Conservation (phyloP, 2,113 vertebrate genomes). For the Melanostigma gelatinosum region DNA sequence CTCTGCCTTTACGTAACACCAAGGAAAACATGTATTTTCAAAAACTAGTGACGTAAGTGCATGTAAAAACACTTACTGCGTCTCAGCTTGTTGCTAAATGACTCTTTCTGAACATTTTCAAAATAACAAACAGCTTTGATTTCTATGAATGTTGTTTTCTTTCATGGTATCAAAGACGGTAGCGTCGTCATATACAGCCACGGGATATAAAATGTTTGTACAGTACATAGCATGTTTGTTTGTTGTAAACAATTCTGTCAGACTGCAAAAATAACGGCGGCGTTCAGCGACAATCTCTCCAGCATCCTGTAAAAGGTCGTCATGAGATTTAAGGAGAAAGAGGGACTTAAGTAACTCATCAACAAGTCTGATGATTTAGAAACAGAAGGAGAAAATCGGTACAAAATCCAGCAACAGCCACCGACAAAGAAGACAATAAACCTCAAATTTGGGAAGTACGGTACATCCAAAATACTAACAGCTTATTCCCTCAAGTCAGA, state of each 20-base stretch:
- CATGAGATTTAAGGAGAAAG: conserved; percentile 17
- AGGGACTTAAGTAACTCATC: conserved; percentile 8
- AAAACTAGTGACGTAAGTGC: conserved; percentile 5
- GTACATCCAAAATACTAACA: conserved; percentile 14
- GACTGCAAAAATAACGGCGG: conserved; percentile 52
- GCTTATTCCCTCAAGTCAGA: not conserved
- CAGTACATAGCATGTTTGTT: conserved; percentile 60
- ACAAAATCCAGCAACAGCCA: conserved; percentile 42
- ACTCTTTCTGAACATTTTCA: conserved; percentile 35
- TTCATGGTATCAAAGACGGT: conserved; percentile 59
- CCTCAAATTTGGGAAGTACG: not conserved
- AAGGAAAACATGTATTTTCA: not conserved
- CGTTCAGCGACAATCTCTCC: not conserved
- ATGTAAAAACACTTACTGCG: conserved; percentile 30
- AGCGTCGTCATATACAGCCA: conserved; percentile 61
- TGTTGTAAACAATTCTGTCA: conserved; percentile 74
- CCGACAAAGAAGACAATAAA: conserved; percentile 23
- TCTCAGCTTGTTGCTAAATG: conserved; percentile 44
- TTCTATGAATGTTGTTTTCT: conserved; percentile 23
- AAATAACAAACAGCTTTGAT: conserved; percentile 32
- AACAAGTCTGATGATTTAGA: conserved; percentile 32
- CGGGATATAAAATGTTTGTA: conserved; percentile 63
- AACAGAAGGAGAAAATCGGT: conserved; percentile 18
- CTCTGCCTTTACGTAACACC: not conserved
- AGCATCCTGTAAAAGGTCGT: conserved; percentile 15